A percentile compares a stretch with the other conserved stretches of the same genome.
These are phyloP conservation scores for Mormyrus lacerda DNA, from an alignment of 2,113 vertebrate species.

Conservation along the genomic window DNA sequence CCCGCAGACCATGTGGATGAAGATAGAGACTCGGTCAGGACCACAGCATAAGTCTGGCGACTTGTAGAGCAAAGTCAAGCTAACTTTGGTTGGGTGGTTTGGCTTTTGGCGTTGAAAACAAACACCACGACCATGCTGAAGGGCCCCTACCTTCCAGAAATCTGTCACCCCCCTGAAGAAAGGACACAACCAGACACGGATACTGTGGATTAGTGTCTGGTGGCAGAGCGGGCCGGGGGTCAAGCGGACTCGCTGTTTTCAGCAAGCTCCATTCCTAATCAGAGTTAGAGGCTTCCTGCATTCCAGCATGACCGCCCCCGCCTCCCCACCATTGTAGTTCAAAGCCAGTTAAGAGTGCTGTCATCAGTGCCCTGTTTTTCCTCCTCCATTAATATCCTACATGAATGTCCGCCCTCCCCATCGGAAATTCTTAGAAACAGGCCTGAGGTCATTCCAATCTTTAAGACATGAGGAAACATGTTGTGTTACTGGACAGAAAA, in stretches of 20 bases:
- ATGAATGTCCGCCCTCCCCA: neutral
- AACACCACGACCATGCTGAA: neutral
- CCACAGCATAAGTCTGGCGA: neutral
- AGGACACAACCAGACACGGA: constrained; percentile 14
- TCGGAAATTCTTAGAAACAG: neutral
- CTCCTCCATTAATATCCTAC: neutral
- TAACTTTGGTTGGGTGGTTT: neutral
- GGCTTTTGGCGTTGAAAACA: neutral
- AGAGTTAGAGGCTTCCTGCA: constrained; percentile 18
- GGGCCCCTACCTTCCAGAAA: neutral
- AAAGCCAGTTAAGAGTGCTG: neutral
- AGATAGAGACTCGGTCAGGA: neutral
- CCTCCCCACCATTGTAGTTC: neutral
- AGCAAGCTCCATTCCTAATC: constrained; percentile 19
- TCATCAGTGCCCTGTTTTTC: neutral
- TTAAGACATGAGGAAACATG: neutral
- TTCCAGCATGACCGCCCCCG: neutral
- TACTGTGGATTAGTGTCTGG: constrained; percentile 17
- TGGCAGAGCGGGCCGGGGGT: constrained; percentile 18
- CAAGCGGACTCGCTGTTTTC: constrained; percentile 23
- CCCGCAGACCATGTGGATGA: neutral
- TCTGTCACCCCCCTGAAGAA: neutral
- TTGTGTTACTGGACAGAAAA: neutral
- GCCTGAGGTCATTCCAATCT: neutral
- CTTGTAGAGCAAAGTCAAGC: neutral